Evolutionary conservation across 2,888 invertebrate species (phyloP).

Genomic region (Barypeithes pellucidus): DNA sequence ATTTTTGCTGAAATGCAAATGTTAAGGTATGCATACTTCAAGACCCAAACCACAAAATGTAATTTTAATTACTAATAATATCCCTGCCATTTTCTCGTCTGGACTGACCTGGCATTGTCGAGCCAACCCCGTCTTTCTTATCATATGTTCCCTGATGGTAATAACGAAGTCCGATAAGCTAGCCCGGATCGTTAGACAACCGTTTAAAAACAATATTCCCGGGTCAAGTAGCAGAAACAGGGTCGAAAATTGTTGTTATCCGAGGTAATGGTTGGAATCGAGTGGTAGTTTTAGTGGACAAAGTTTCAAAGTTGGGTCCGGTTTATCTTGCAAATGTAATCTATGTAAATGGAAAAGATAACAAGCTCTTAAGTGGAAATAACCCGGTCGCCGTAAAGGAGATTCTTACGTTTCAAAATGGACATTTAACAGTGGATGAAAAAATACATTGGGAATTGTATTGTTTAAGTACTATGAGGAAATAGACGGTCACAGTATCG

Average conservation of each 20-base stretch:
- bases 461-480: no score
- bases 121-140: conserved; percentile 3
- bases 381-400: not conserved
- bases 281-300: conserved; percentile 22
- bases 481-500: no score
- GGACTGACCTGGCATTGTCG: not conserved
- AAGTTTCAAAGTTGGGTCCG: conserved; percentile 26
- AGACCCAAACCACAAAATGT: not conserved
- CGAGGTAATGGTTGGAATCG: conserved; percentile 21
- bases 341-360: conserved; percentile 28
- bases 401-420: not conserved
- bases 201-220: conserved; percentile 59
- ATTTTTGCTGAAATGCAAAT: not conserved
- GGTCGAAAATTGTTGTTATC: conserved; percentile 29
- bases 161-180: conserved; percentile 54
- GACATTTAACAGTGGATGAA: no score
- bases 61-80: not conserved
- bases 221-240: conserved; percentile 27
- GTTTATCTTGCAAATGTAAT: conserved; percentile 29
- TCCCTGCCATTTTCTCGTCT: not conserved
- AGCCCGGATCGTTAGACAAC: conserved; percentile 53
- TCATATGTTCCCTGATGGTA: conserved; percentile 23
- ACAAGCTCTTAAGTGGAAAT: conserved; percentile 12
- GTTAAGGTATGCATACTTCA: not conserved
- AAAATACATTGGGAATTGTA: no score